These are phyloP conservation scores for Pseudolaguvia tuberculata DNA, from an alignment of 2,113 vertebrate species.

Conservation along the genomic window DNA sequence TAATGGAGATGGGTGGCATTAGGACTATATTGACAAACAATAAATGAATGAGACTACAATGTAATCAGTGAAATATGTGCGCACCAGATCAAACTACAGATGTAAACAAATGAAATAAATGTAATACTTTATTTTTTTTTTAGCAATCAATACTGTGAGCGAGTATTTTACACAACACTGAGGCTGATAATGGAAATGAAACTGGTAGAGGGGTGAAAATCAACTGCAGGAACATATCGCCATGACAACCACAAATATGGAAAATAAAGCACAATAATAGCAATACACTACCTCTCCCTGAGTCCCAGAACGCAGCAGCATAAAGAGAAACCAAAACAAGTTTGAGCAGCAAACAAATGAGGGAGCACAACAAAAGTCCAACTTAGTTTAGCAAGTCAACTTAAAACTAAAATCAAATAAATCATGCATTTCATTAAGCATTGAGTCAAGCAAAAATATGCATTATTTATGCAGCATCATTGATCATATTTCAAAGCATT, in stretches of 20 bases:
- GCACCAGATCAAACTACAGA: neutral
- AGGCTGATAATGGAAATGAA: neutral
- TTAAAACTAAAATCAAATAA: slow-evolving; percentile 22
- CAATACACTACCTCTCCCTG: slow-evolving; percentile 76
- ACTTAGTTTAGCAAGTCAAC: slow-evolving; percentile 15
- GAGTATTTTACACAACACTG: neutral
- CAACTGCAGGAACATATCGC: slow-evolving; percentile 6
- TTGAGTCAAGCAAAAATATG: neutral
- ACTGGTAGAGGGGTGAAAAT: neutral
- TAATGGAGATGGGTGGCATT: neutral
- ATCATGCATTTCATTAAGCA: slow-evolving; percentile 23
- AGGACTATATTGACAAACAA: neutral
- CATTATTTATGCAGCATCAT: neutral
- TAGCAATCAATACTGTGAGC: neutral
- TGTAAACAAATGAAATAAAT: neutral
- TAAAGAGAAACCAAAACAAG: slow-evolving; percentile 51
- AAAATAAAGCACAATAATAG: slow-evolving; percentile 21
- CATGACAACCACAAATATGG: slow-evolving; percentile 38
- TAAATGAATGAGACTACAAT: neutral
- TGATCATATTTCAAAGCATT: neutral
- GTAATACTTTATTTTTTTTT: too few relatives aligned
- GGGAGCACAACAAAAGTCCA: slow-evolving; percentile 32
- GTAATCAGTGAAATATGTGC: neutral
- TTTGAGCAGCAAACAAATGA: slow-evolving; percentile 48
- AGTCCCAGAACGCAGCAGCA: slow-evolving; percentile 62